phyloP scores from a whole-genome alignment of 2,888 invertebrate species.

The Cheilosia urbana region DNA sequence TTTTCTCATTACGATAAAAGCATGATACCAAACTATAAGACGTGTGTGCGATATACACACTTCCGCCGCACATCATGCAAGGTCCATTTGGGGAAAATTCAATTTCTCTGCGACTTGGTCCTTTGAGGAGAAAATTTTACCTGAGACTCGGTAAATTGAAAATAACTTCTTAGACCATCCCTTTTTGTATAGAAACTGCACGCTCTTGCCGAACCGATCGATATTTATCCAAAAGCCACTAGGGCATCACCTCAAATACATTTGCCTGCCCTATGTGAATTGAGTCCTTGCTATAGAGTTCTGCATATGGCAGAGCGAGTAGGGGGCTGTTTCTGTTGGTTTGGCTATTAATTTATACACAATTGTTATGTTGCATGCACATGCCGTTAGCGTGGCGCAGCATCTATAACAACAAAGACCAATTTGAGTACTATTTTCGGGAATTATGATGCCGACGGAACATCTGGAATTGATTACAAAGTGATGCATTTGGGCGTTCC shows the following conservation, averaged over 20 bases:
- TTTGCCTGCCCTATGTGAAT: neutral
- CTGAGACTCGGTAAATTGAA: constrained; percentile 42
- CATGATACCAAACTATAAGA: constrained; percentile 19
- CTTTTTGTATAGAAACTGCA: constrained; percentile 3
- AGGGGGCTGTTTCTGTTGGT: constrained; percentile 12
- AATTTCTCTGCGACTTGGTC: constrained; percentile 34
- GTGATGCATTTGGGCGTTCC: constrained; percentile 17
- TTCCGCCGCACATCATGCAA: constrained; percentile 35
- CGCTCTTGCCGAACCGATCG: constrained; percentile 10
- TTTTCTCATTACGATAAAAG: constrained; percentile 73
- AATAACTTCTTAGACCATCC: constrained; percentile 50
- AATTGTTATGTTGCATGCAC: constrained; percentile 25
- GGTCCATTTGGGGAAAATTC: constrained; percentile 47
- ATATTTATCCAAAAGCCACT: constrained; percentile 11
- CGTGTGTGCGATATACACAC: neutral
- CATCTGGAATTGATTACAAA: constrained; percentile 32
- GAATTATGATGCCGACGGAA: neutral
- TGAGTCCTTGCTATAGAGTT: constrained; percentile 33
- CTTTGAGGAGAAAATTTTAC: constrained; percentile 52
- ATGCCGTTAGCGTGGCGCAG: constrained; percentile 29
- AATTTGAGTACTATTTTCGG: constrained; percentile 20
- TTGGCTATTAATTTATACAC: constrained; percentile 43
- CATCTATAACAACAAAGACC: constrained; percentile 23
- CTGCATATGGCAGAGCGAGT: constrained; percentile 1
- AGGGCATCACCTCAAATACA: neutral